phyloP scores from a whole-genome alignment of 2,888 invertebrate species.

The Euphydryas editha region DNA sequence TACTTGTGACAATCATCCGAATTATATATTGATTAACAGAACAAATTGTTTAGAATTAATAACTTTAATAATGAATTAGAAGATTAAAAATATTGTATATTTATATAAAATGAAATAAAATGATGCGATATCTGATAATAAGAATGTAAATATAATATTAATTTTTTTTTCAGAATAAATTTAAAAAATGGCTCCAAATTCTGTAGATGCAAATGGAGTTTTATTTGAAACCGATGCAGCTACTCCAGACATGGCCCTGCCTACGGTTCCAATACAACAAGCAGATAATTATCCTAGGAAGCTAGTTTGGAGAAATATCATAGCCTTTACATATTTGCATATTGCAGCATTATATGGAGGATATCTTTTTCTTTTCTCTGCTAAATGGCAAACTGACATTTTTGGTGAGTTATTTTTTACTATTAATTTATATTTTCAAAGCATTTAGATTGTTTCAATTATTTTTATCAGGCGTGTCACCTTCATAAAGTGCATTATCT shows the following conservation, averaged over 20 bases:
- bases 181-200: conserved; percentile 73
- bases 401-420: conserved; percentile 85
- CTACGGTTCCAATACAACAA: conserved; percentile 64
- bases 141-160: too few species aligned
- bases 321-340: conserved; percentile 90
- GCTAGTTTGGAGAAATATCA: conserved; percentile 93
- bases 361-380: conserved; percentile 88
- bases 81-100: too few species aligned
- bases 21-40: not conserved
- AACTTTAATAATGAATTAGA: too few species aligned
- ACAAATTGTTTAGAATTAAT: too few species aligned
- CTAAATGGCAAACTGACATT: conserved; percentile 87
- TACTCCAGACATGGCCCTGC: conserved; percentile 73
- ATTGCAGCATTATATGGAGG: conserved; percentile 89
- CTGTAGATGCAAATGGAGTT: conserved; percentile 72
- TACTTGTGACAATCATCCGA: not conserved
- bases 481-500: not conserved
- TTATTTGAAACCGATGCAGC: conserved; percentile 76
- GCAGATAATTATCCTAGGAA: conserved; percentile 83
- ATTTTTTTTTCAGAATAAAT: conserved; percentile 20
- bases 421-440: not conserved
- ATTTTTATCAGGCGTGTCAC: not conserved
- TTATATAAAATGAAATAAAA: too few species aligned
- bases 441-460: not conserved
- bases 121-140: too few species aligned